These are phyloP conservation scores for Dicyrtomina minuta DNA, from an alignment of 2,888 invertebrate genomes.

Conservation along the genomic window DNA sequence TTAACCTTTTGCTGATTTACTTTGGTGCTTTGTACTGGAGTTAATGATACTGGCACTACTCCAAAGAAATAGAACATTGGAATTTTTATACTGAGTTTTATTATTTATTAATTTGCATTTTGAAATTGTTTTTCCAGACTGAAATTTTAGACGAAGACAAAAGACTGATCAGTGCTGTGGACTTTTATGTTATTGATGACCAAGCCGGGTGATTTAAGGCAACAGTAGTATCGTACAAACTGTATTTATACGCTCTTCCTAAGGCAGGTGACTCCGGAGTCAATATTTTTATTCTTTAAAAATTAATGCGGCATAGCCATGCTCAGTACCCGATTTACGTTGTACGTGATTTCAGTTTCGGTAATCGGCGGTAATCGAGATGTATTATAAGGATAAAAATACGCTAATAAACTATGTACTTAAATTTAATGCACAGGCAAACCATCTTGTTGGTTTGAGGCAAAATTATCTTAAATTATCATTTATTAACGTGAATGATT, in stretches of 20 bases:
- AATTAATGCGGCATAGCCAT: too few relatives aligned
- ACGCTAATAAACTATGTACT: too few relatives aligned
- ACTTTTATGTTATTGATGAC: constrained; percentile 96
- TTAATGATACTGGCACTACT: too few relatives aligned
- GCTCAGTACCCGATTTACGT: background rate
- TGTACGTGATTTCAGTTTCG: background rate
- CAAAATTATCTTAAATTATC: constrained; percentile 86
- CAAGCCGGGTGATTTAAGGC: constrained; percentile 92
- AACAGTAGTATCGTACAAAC: constrained; percentile 83
- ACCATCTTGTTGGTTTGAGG: constrained; percentile 90
- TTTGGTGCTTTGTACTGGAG: too few relatives aligned
- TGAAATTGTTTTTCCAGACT: constrained; percentile 65
- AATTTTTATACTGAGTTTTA: background rate
- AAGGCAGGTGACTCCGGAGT: constrained; percentile 47
- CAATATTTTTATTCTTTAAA: background rate
- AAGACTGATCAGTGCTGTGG: constrained; percentile 84
- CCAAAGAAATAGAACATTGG: too few relatives aligned
- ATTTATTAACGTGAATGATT: constrained; percentile 83
- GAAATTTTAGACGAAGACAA: constrained; percentile 95
- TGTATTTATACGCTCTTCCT: constrained; percentile 88
- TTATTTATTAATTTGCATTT: too few relatives aligned
- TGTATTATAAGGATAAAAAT: too few relatives aligned
- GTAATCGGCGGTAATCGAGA: too few relatives aligned
- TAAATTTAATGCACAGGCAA: too few relatives aligned
- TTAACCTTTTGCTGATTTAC: too few relatives aligned